A percentile compares a stretch with the other conserved stretches of the same genome.
Evolutionary conservation across 2,113 vertebrate genomes (phyloP).

Genomic region (Phocoena phocoena): DNA sequence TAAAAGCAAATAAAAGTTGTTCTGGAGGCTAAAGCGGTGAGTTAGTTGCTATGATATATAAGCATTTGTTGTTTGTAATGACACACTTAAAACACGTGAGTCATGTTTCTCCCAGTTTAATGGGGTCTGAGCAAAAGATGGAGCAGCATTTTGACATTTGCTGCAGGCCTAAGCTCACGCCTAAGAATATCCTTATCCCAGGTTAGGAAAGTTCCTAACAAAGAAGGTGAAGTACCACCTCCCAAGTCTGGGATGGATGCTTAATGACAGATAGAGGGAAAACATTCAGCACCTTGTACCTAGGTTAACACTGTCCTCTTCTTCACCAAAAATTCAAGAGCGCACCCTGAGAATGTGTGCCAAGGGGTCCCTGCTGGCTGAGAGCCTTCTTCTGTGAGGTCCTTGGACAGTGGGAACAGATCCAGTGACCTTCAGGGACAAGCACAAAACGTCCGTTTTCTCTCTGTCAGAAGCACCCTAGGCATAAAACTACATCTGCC

Average conservation of each 20-base stretch:
- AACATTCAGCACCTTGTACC: background rate
- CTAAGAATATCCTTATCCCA: background rate
- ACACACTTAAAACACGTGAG: background rate
- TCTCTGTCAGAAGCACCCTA: background rate
- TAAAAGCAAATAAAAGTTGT: background rate
- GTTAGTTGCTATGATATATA: background rate
- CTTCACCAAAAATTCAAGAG: background rate
- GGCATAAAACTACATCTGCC: background rate
- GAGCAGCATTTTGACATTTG: background rate
- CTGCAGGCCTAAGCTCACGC: background rate
- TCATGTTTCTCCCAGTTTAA: background rate
- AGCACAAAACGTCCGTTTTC: background rate
- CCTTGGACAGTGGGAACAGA: background rate
- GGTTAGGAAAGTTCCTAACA: background rate
- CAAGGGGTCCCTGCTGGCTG: background rate
- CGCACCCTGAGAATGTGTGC: background rate
- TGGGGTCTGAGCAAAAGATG: background rate
- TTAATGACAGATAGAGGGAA: background rate
- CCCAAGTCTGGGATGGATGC: background rate
- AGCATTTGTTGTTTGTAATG: background rate
- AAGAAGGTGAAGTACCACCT: background rate
- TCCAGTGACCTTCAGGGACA: background rate
- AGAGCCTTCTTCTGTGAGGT: background rate
- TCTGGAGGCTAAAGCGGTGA: background rate
- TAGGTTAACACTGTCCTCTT: background rate